These are phyloP conservation scores for Contarinia nasturtii DNA, from an alignment of 1,140 invertebrate genomes.

Conservation along the genomic window DNA sequence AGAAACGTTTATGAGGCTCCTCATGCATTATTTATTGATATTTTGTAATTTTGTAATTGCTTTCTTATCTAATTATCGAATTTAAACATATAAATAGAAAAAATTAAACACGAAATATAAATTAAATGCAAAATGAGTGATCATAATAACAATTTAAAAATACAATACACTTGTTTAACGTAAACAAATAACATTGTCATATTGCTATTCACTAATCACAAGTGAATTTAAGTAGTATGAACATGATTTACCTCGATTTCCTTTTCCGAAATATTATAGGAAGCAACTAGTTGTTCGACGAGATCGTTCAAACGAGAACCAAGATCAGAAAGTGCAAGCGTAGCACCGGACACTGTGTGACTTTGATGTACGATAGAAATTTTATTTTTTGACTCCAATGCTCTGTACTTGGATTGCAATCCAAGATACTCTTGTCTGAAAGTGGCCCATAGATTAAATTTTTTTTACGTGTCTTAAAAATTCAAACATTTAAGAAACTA, in stretches of 20 bases:
- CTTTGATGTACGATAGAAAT: slow-evolving; percentile 47
- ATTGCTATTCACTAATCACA: neutral
- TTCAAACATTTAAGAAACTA: neutral
- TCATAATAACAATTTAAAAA: too few species aligned
- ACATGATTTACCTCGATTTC: slow-evolving; percentile 43
- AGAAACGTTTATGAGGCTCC: neutral
- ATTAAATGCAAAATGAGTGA: too few species aligned
- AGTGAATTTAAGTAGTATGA: neutral
- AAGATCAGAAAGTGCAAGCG: slow-evolving; percentile 48
- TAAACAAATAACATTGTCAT: neutral
- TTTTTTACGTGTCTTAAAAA: too few species aligned
- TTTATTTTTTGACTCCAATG: slow-evolving; percentile 37
- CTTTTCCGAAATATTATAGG: slow-evolving; percentile 53
- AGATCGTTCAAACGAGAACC: slow-evolving; percentile 45
- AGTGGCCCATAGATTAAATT: too few species aligned
- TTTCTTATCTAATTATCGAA: neutral
- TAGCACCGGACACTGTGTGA: slow-evolving; percentile 45
- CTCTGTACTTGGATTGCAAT: slow-evolving; percentile 38
- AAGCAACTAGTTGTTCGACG: slow-evolving; percentile 45
- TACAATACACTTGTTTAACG: too few species aligned
- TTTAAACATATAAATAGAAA: too few species aligned
- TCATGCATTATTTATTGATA: neutral
- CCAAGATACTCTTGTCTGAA: slow-evolving; percentile 44
- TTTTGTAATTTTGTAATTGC: neutral
- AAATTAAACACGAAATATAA: too few species aligned